These are phyloP conservation scores for Heptascelio sp. DNA, from an alignment of 2,888 invertebrate species.

Conservation along the genomic window DNA sequence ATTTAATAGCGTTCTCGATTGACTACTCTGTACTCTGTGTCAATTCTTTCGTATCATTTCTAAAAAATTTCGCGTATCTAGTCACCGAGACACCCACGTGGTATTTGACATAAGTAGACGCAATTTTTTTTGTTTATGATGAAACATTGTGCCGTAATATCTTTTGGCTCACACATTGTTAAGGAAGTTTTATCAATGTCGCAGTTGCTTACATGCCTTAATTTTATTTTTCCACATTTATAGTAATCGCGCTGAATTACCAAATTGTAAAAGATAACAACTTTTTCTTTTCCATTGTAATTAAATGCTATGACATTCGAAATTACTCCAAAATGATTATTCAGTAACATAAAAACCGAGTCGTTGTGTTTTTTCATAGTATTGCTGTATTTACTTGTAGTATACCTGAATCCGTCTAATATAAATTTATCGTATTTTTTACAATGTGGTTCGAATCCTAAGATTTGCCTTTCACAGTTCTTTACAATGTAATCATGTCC, in stretches of 20 bases:
- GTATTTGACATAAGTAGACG: not conserved
- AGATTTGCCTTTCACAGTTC: not conserved
- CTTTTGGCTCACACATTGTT: not conserved
- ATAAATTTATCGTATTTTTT: not conserved
- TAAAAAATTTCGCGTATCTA: no score
- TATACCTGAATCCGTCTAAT: not conserved
- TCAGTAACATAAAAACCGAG: not conserved
- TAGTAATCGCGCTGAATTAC: not conserved
- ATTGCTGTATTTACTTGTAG: not conserved
- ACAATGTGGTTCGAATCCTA: not conserved
- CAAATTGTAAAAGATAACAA: not conserved
- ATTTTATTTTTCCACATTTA: not conserved
- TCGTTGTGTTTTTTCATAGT: conserved; percentile 17
- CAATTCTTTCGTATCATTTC: no score
- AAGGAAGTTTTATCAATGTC: not conserved
- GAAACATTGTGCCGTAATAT: not conserved
- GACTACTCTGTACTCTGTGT: no score
- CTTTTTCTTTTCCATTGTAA: not conserved
- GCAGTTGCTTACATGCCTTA: not conserved
- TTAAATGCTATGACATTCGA: not conserved
- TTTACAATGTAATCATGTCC: not conserved
- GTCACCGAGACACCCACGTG: not conserved
- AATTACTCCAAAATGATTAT: not conserved
- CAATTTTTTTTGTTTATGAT: not conserved
- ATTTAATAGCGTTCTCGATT: no score